Evolutionary conservation across 2,888 invertebrate species (phyloP).

Genomic region (Pterostichus niger): DNA sequence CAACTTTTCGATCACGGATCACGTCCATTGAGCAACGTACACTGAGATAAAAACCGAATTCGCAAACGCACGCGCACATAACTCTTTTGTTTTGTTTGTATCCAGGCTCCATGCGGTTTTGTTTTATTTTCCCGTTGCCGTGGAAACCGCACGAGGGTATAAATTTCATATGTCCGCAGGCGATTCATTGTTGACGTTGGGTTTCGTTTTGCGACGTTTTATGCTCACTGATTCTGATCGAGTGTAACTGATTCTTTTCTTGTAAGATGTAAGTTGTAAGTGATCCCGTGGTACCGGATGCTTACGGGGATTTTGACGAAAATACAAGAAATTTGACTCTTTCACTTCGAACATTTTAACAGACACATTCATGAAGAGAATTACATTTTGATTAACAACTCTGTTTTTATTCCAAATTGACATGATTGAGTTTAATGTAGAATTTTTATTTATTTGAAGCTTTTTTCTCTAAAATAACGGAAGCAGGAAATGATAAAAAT

Average conservation of each 20-base stretch:
- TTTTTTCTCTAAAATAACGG: no score
- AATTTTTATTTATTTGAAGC: no score
- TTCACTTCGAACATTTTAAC: no score
- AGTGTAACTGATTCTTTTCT: constrained; percentile 14
- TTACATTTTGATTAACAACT: no score
- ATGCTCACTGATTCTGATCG: no score
- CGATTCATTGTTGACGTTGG: no score
- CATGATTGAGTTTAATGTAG: no score
- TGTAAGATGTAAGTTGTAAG: background rate
- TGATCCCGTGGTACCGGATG: constrained; percentile 21
- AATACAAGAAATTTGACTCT: background rate
- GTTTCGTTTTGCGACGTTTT: no score
- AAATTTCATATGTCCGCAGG: constrained; percentile 6
- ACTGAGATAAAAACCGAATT: constrained; percentile 15
- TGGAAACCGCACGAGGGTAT: constrained; percentile 9
- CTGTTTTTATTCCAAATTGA: no score
- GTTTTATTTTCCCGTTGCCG: background rate
- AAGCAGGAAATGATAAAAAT: no score
- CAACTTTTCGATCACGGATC: constrained; percentile 18
- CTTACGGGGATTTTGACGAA: background rate
- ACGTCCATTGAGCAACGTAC: background rate
- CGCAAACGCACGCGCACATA: background rate
- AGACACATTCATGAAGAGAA: no score
- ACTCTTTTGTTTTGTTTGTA: background rate
- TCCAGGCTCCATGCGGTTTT: background rate